phyloP scores from a whole-genome alignment of 2,797 vertebrate species.

The Falco berigora region DNA sequence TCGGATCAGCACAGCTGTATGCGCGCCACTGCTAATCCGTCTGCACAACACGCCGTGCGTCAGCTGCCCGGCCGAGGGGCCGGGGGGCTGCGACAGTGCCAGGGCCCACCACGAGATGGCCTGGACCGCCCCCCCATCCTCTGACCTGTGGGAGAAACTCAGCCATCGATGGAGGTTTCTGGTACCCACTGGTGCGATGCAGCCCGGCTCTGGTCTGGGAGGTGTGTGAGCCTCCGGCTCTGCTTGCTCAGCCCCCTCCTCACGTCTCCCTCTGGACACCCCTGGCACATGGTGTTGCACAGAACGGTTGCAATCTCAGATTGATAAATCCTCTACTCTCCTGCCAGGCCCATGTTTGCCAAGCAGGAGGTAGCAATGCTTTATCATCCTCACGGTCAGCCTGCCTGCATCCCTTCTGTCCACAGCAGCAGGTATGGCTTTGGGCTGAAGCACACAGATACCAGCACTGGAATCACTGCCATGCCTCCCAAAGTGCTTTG shows the following conservation, averaged over 20 bases:
- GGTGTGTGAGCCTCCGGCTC: background rate
- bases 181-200: rapidly evolving
- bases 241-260: background rate
- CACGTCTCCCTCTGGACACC: background rate
- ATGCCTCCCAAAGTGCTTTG: background rate
- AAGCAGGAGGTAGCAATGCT: background rate
- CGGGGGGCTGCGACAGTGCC: background rate
- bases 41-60: background rate
- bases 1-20: constrained; percentile 56
- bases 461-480: background rate
- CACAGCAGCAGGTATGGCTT: rapidly evolving
- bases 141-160: rapidly evolving
- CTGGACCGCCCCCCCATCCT: rapidly evolving
- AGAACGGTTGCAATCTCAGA: rapidly evolving
- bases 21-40: constrained; percentile 28
- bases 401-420: background rate
- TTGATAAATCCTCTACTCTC: background rate
- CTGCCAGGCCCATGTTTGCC: background rate
- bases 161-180: rapidly evolving
- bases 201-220: background rate
- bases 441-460: background rate
- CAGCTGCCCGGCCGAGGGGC: constrained; percentile 19
- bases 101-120: rapidly evolving
- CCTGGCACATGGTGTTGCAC: rapidly evolving
- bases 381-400: background rate